These are phyloP conservation scores for Linhomoeus sp. DNA, from an alignment of 2,888 invertebrate species.

Conservation along the genomic window DNA sequence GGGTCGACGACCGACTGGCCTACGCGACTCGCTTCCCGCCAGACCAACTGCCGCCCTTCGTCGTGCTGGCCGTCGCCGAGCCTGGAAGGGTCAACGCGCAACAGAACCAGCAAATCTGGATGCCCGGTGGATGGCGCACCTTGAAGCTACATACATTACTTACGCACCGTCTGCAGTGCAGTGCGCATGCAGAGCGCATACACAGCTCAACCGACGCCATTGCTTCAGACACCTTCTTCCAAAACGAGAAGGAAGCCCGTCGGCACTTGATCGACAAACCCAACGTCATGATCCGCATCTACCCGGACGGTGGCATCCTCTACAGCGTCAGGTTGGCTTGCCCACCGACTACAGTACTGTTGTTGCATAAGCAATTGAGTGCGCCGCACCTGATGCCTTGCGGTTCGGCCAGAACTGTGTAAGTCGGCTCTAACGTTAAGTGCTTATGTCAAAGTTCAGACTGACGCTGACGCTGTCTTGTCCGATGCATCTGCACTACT, in stretches of 20 bases:
- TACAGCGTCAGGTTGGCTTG: slow-evolving; percentile 58
- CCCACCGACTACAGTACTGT: too few relatives aligned
- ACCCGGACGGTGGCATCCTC: slow-evolving; percentile 74
- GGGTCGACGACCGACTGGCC: slow-evolving; percentile 7
- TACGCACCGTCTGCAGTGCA: neutral
- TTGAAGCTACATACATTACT: neutral
- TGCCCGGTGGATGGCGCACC: slow-evolving; percentile 2
- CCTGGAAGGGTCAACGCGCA: neutral
- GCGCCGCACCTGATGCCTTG: too few relatives aligned
- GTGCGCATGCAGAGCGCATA: too few relatives aligned
- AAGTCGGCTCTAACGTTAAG: too few relatives aligned
- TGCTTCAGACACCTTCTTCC: slow-evolving; percentile 5
- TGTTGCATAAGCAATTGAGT: too few relatives aligned
- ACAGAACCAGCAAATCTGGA: slow-evolving; percentile 16
- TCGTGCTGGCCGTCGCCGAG: slow-evolving; percentile 7
- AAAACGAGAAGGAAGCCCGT: slow-evolving; percentile 9
- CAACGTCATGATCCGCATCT: slow-evolving; percentile 77
- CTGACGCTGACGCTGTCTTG: slow-evolving; percentile 18
- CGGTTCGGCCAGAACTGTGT: too few relatives aligned
- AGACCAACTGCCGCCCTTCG: slow-evolving; percentile 6
- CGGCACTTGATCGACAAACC: slow-evolving; percentile 13
- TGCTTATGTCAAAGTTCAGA: slow-evolving; percentile 11
- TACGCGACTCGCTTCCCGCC: neutral
- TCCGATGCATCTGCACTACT: slow-evolving; percentile 16
- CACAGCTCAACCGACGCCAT: too few relatives aligned